These are phyloP conservation scores for Timema cristinae DNA, from an alignment of 2,888 invertebrate genomes.

Conservation along the genomic window DNA sequence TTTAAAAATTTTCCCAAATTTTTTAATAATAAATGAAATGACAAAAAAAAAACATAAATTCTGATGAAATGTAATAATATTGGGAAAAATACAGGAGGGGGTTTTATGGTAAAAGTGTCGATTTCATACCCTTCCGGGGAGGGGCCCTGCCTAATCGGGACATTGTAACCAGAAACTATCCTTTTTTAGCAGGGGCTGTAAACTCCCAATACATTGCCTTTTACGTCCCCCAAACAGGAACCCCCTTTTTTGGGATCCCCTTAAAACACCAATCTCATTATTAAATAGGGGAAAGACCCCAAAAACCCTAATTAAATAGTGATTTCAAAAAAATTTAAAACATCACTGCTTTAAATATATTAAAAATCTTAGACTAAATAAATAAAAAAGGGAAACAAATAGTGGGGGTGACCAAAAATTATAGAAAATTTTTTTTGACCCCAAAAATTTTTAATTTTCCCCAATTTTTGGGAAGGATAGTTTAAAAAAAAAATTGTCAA, in stretches of 20 bases:
- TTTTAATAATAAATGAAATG: too few species aligned
- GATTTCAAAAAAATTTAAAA: background rate
- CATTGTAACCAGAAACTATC: slow-evolving; percentile 85
- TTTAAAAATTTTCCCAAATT: too few species aligned
- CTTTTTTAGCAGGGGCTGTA: slow-evolving; percentile 66
- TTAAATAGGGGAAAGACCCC: too few species aligned
- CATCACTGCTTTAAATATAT: background rate
- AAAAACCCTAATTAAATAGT: background rate
- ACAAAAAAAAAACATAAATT: too few species aligned
- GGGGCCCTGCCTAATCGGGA: slow-evolving; percentile 89
- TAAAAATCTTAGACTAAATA: background rate
- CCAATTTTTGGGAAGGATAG: too few species aligned
- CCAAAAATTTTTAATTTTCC: too few species aligned
- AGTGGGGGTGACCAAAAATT: background rate
- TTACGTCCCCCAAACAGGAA: slow-evolving; percentile 74
- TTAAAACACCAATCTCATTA: slow-evolving; percentile 40
- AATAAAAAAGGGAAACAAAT: too few species aligned
- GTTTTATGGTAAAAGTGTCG: too few species aligned
- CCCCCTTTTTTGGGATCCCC: slow-evolving; percentile 76
- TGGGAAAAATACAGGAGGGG: too few species aligned
- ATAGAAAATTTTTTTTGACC: too few species aligned
- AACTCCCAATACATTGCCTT: slow-evolving; percentile 67
- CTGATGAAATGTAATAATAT: too few species aligned
- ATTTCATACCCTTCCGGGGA: slow-evolving; percentile 83
- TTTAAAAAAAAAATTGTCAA: too few species aligned